Base-by-base conservation (phyloP, 1,140 invertebrate species). In the Procambarus clarkii region DNA sequence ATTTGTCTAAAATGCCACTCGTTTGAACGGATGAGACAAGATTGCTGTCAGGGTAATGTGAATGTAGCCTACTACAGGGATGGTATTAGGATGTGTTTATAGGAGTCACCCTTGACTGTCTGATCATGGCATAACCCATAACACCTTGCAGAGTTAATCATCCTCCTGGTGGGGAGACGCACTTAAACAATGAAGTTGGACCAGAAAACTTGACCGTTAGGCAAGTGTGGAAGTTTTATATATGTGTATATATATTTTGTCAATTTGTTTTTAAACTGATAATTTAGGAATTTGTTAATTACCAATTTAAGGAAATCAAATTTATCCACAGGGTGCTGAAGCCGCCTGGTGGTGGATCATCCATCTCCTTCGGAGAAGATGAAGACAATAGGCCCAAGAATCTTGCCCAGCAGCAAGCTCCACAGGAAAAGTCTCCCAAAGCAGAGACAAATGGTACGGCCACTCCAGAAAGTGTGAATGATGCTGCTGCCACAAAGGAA, bases 291-390 rank as follows among this genome's bases (percentile, higher is more conserved):
- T 60, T n/a, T 71, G 46, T 45, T 74, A 21, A 24, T 76, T 18
- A 1, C 34, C 34, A 34, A 34, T 34, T 34, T 64, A 34, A 34
- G 15, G 13, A 21, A n/a, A 54, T 15, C n/a, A 54, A 81, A n/a
- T 77, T 21, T 74, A 34, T 34, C 50, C n/a, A 13, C 89, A 91
- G 89, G 76, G 89, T 91, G 46, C 46, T 91, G 89, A 91, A 91
- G n/a, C 89, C 89, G 24, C 89, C 89, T 50, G 89, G 89, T 54
- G 89, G 89, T 48, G 89, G 89, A 9, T 91, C 89, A 34, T 91
- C 89, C 54, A 91, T 91, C 71, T 44, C 48, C 45, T 91, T 91
- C 60, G 89, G 77, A 21, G 89, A 91, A 34, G 89, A 91, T 0
- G 83, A 85, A 21, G 69, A 8, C 3, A 2, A 5, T 8, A 24